Evolutionary conservation across 2,797 vertebrate genomes (phyloP), one percentile per base, ranked within the genome.

Genomic region (Microctenopoma stevenorrisi): DNA sequence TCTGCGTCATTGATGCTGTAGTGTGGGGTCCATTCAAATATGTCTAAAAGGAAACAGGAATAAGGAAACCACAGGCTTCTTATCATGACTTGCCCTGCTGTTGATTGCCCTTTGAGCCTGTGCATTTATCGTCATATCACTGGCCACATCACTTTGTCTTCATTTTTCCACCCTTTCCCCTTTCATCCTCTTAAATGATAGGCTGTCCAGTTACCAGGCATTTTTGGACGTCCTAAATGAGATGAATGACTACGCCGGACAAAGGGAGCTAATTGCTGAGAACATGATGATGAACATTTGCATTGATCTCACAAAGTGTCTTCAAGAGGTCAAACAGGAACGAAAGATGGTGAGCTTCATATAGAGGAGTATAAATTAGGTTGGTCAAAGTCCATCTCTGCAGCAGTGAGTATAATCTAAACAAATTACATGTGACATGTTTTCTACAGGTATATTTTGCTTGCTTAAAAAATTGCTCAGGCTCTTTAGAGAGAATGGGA

Each of bases 271-370:
- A 7, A 94, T 97, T 16, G 95, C 96, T 0, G 96, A 97, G 89
- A 96, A 96, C 89, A 93, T 97, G 89, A 94, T 95, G 61, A 87
- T 95, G 82, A 94, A 87, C 16, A 96, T 97, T 76, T 96, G 95
- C 81, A 93, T 96, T 0, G 95, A 97, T 78, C 91, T 97, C 87
- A 93, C 94, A 49, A 96, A 96, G 83, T 96, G 96, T 78, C 93
- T 95, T 0, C 96, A 97, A 69, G 96, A 96, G 54, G 91, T 96
- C 76, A 97, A 96, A 86, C 95, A 94, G 91, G 96, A 97, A 57
- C 92, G 96, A 40, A 97, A 97, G 88, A 91, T 64, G 94, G 96
- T 97, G 91, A 94, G 87, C 53, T 47, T 11, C 26, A 63, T 18
- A 4, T 22, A 30, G 4, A 4, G 30, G 40, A 38, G 5, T 18